These are phyloP conservation scores for Lordiphosa stackelbergi DNA, from an alignment of 1,140 invertebrate species.

Conservation along the genomic window DNA sequence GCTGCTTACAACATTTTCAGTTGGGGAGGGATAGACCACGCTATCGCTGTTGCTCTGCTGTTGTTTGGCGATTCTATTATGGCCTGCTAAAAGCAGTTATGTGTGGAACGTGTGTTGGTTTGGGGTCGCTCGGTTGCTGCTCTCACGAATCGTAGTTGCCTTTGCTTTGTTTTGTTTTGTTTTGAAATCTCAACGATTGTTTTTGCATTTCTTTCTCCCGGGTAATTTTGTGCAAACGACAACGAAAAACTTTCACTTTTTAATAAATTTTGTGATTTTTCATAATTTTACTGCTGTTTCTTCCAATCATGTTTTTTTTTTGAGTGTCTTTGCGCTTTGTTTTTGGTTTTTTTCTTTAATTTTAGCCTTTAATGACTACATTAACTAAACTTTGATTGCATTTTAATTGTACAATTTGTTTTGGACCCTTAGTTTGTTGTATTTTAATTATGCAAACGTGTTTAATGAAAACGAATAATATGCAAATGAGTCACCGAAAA, in stretches of 20 bases:
- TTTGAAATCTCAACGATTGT: slow-evolving; percentile 7
- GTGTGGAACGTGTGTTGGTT: slow-evolving; percentile 2
- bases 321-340: slow-evolving; percentile 29
- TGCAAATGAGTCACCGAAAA: slow-evolving; percentile 2
- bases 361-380: slow-evolving; percentile 50
- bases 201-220: slow-evolving; percentile 21
- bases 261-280: slow-evolving; percentile 70
- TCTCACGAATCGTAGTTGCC: slow-evolving; percentile 8
- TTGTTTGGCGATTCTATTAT: slow-evolving; percentile 15
- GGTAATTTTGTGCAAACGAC: slow-evolving; percentile 64
- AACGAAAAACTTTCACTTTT: slow-evolving; percentile 64
- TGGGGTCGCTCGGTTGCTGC: slow-evolving; percentile 1
- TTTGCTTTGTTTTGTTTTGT: neutral
- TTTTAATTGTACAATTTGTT: slow-evolving; percentile 51
- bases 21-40: neutral
- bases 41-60: neutral
- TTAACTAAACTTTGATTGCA: slow-evolving; percentile 60
- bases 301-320: slow-evolving; percentile 10
- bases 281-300: slow-evolving; percentile 55
- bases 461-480: slow-evolving; percentile 16
- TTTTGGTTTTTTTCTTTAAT: slow-evolving; percentile 36
- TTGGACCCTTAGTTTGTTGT: slow-evolving; percentile 26
- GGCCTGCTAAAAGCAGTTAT: slow-evolving; percentile 1
- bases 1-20: slow-evolving; percentile 34
- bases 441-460: slow-evolving; percentile 40